These are phyloP conservation scores for Meiosimyza platycephala DNA, from an alignment of 2,888 invertebrate genomes.

Conservation along the genomic window DNA sequence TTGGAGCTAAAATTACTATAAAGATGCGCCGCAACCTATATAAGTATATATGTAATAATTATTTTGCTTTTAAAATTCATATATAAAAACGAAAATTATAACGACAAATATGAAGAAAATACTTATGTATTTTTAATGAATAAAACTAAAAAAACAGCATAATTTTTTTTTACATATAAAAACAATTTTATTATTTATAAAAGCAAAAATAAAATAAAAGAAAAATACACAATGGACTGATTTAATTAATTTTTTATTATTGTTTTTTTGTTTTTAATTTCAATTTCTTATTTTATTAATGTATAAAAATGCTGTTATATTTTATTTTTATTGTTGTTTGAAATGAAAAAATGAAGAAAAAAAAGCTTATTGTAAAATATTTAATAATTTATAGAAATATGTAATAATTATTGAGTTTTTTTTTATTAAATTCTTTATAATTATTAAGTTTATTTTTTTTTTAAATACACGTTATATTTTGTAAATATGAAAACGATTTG, in stretches of 20 bases:
- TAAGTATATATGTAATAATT: no score
- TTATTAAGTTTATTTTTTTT: neutral
- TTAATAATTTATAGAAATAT: neutral
- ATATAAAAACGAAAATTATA: slow-evolving; percentile 10
- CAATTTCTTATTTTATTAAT: slow-evolving; percentile 17
- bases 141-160: neutral
- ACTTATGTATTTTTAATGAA: neutral
- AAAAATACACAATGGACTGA: slow-evolving; percentile 45
- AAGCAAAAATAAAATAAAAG: slow-evolving; percentile 25
- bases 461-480: neutral
- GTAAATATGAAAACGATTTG: no score
- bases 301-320: slow-evolving; percentile 14
- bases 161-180: neutral
- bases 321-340: slow-evolving; percentile 13
- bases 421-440: neutral
- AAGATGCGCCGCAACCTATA: no score
- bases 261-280: slow-evolving; percentile 25
- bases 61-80: slow-evolving; percentile 38
- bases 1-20: no score
- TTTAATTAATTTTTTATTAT: slow-evolving; percentile 45
- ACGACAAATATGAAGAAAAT: no score
- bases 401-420: neutral
- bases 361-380: neutral
- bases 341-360: slow-evolving; percentile 1
- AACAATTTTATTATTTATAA: slow-evolving; percentile 8